Evolutionary conservation across 2,113 vertebrate genomes (phyloP).

Genomic region (Tenrec ecaudatus): DNA sequence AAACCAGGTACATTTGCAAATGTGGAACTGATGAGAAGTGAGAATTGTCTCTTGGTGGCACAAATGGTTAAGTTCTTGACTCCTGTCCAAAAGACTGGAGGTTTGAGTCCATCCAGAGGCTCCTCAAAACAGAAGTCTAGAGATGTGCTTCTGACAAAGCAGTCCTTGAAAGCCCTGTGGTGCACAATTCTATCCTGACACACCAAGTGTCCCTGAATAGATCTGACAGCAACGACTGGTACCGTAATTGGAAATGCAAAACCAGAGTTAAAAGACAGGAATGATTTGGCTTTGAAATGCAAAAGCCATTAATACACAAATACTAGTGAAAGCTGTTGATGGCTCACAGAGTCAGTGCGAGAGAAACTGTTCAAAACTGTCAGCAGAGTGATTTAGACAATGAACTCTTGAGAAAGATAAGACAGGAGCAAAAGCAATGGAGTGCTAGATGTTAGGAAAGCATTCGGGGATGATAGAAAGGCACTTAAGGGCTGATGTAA

Average conservation of each 20-base stretch:
- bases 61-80: background rate
- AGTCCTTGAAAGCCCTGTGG: background rate
- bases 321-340: background rate
- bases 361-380: background rate
- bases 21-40: background rate
- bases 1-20: background rate
- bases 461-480: background rate
- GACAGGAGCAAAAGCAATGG: background rate
- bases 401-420: background rate
- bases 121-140: background rate
- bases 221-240: background rate
- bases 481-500: background rate
- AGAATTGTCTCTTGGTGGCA: background rate
- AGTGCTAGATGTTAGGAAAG: background rate
- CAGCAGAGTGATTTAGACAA: background rate
- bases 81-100: background rate
- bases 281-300: no score
- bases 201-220: background rate
- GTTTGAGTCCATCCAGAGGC: background rate
- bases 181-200: background rate
- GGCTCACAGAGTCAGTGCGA: background rate
- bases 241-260: background rate
- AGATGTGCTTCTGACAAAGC: background rate
- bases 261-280: background rate
- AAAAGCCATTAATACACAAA: no score